These are phyloP conservation scores for Epinephelus moara DNA, from an alignment of 2,113 vertebrate species.

Conservation along the genomic window DNA sequence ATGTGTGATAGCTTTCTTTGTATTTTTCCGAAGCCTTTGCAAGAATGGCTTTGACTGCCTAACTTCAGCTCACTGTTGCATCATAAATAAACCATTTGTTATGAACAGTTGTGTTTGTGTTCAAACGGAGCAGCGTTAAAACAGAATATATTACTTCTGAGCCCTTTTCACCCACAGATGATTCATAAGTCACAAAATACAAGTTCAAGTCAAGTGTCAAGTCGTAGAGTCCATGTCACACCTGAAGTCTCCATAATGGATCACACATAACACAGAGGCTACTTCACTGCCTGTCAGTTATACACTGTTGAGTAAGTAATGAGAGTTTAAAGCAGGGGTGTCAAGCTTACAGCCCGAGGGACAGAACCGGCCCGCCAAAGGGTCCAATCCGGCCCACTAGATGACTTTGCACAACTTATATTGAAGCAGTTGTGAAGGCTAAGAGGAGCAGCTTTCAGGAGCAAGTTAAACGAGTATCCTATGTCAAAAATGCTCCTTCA, in stretches of 20 bases:
- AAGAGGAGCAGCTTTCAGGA: no score
- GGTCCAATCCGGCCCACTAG: no score
- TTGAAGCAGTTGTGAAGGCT: no score
- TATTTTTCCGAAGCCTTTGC: slow-evolving; percentile 13
- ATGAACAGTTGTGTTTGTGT: slow-evolving; percentile 54
- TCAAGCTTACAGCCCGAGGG: no score
- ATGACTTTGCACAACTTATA: no score
- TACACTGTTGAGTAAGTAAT: neutral
- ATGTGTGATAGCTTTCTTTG: slow-evolving; percentile 36
- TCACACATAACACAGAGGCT: neutral
- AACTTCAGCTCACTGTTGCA: slow-evolving; percentile 26
- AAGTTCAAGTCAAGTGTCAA: slow-evolving; percentile 23
- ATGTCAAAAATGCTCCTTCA: no score
- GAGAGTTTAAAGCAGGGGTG: neutral
- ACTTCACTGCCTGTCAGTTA: neutral
- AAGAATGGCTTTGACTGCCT: slow-evolving; percentile 1
- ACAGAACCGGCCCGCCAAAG: no score
- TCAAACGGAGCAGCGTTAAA: slow-evolving; percentile 41
- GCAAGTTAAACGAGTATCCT: no score
- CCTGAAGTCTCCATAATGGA: neutral
- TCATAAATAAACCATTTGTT: slow-evolving; percentile 62
- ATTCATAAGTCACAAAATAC: slow-evolving; percentile 11
- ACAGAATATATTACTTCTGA: slow-evolving; percentile 55
- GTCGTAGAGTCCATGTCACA: neutral
- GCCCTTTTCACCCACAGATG: slow-evolving; percentile 21